Base-by-base conservation (phyloP, 92 coral and sea anemone genomes). In the Muricea muricata region DNA sequence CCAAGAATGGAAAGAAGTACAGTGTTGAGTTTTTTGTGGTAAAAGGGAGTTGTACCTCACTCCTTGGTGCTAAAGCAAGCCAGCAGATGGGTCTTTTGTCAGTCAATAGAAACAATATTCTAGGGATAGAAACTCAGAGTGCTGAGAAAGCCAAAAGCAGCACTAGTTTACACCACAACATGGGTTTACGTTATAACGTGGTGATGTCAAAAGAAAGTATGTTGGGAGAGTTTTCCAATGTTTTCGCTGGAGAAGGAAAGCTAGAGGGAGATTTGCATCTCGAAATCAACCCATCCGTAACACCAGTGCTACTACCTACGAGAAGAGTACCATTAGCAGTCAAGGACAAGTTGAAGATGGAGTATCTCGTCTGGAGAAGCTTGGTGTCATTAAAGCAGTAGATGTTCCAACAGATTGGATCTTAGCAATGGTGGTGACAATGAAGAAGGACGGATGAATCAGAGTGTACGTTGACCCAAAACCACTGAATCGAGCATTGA, bases 11-110 rank as follows among this genome's bases (percentile, higher is more conserved):
- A 17, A 85, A n/a, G 56, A 68, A 31, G 13, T 89, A 85, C 65
- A 89, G 89, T 25, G 85, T 89, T 42, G 75, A 89, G 28, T 85
- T 89, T 65, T 47, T 85, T 20, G 86, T 85, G 29, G 24, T 74
- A 33, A 73, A 80, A 28, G 87, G 89, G 14, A 81, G 57, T 5
- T 55, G 75, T 40, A 89, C 48, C 29, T 76, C 87, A 1, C 87
- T 89, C 40, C 87, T 80, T 9, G 90, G 92, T 32, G 18, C 57
- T 24, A 67, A 60, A 78, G 89, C 82, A 20, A 85, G 87, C 29
- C 89, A 89, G 47, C 92, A 85, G 67, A 71, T 85, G 84, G 28
- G 67, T 6, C 73, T 85, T 61, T 7, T 89, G 66, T 78, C 86
- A 7, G 76, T 80, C 40, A 73, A 84, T 46, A 30, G 24, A 48